These are phyloP conservation scores for Gavialis gangeticus DNA, from an alignment of 2,113 vertebrate species.

Conservation along the genomic window DNA sequence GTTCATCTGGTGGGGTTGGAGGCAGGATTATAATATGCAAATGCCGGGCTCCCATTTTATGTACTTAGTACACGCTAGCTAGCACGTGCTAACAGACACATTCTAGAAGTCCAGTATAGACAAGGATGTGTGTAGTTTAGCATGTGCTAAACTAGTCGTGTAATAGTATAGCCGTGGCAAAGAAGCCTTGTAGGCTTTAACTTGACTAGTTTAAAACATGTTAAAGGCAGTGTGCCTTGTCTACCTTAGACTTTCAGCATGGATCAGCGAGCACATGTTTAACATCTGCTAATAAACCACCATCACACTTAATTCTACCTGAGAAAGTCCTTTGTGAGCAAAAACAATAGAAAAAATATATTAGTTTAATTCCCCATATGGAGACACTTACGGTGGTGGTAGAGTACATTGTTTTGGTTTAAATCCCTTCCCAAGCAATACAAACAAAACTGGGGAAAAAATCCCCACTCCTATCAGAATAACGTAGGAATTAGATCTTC, in stretches of 20 bases:
- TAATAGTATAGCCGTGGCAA: not conserved
- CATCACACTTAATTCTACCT: slow-evolving; percentile 58
- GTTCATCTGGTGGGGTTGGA: no score
- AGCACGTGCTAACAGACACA: not conserved
- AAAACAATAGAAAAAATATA: not conserved
- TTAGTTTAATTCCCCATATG: not conserved
- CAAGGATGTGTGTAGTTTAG: not conserved
- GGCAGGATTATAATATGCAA: slow-evolving; percentile 4
- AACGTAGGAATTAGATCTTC: not conserved
- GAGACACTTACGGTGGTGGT: slow-evolving; percentile 2
- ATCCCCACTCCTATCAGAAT: fast-evolving
- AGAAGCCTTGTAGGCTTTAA: not conserved
- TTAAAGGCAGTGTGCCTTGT: slow-evolving; percentile 20
- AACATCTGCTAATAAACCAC: slow-evolving; percentile 46
- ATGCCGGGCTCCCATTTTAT: not conserved
- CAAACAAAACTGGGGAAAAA: not conserved
- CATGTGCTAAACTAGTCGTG: fast-evolving
- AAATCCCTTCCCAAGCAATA: not conserved
- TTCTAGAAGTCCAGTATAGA: not conserved
- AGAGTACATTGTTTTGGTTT: not conserved
- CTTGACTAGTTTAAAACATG: not conserved
- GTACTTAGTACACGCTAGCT: slow-evolving; percentile 29
- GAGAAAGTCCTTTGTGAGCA: slow-evolving; percentile 64
- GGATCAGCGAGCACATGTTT: not conserved
- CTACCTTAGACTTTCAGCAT: not conserved